A percentile compares a stretch with the other conserved stretches of the same genome.
Conservation (phyloP, 2,888 invertebrate species). For the Phaedon cochleariae region DNA sequence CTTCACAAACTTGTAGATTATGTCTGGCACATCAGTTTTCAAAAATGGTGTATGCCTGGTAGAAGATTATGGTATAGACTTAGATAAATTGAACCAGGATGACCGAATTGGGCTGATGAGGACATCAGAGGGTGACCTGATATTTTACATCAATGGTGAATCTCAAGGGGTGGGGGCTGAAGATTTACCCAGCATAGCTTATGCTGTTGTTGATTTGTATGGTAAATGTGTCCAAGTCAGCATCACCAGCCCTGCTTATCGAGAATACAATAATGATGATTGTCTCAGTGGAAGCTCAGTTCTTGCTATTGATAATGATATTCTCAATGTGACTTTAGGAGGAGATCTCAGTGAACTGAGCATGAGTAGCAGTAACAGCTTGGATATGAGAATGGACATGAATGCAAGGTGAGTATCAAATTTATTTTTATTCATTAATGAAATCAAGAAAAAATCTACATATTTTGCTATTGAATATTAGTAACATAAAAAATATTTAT, state of each 20-base stretch:
- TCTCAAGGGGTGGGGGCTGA: conserved; percentile 88
- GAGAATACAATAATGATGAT: conserved; percentile 63
- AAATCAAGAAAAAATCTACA: no score
- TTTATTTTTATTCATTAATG: no score
- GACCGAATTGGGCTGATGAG: conserved; percentile 87
- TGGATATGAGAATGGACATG: conserved; percentile 62
- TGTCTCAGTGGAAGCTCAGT: conserved; percentile 62
- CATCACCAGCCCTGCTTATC: conserved; percentile 61
- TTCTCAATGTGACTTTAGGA: conserved; percentile 60
- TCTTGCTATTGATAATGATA: conserved; percentile 61
- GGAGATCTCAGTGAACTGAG: conserved; percentile 61
- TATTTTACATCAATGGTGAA: conserved; percentile 89
- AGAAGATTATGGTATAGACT: conserved; percentile 85
- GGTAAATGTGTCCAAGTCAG: conserved; percentile 86
- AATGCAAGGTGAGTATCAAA: conserved; percentile 55
- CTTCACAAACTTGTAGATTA: conserved; percentile 66
- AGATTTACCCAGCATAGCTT: conserved; percentile 76
- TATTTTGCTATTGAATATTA: no score
- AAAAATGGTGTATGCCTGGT: conserved; percentile 84
- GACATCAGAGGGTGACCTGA: conserved; percentile 80
- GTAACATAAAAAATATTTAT: no score
- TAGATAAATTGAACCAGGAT: conserved; percentile 83
- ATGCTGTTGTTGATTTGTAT: conserved; percentile 82
- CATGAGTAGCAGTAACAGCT: conserved; percentile 61
- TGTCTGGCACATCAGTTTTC: conserved; percentile 87